Base-by-base conservation (phyloP, 1,140 invertebrate species). In the Bombus haemorrhoidalis region DNA sequence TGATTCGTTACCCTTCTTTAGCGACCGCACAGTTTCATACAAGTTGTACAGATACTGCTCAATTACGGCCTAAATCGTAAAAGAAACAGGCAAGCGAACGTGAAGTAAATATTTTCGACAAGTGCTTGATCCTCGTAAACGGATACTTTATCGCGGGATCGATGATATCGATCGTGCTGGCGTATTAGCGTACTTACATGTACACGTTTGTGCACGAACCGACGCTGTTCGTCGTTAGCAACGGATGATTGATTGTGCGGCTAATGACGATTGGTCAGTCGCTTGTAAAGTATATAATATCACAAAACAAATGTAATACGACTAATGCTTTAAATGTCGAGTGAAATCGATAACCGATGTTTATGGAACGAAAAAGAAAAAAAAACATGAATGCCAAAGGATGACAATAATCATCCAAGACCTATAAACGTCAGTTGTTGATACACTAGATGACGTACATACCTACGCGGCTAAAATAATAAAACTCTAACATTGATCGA, bases 51-150 rank as follows among this genome's bases (percentile, higher is more conserved):
- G 76, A 72, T 62, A 89, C 69, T 86, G 88, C 87, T 89, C 88
- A 89, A 89, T 43, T 83, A 89, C 87, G 88, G 88, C 88, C 88
- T 90, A 90, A 90, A 87, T 78, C 57, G 81, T 12, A 9, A 43
- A 73, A 39, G 80, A 41, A 41, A 87, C 85, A 82, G 76, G 78
- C 73, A 71, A 78, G 76, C 53, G 83, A 80, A 84, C 39, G 79
- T 86, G 41, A 47, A 66, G 59, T 75, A 88, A 73, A 71, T 81
- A 86, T 77, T 68, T 86, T 88, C 74, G 57, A 64, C 83, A 74
- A 86, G 43, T 66, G 53, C 62, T 57, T 91, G 90, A 90, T 88
- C 76, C 87, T 88, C 81, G 91, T 91, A 86, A 91, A 89, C 12
- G 39, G 25, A 76, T 66, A 76, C 43, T 47, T 62, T 28, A 34